Conservation (phyloP, 2,888 invertebrate species). For the Dasypolia templi region DNA sequence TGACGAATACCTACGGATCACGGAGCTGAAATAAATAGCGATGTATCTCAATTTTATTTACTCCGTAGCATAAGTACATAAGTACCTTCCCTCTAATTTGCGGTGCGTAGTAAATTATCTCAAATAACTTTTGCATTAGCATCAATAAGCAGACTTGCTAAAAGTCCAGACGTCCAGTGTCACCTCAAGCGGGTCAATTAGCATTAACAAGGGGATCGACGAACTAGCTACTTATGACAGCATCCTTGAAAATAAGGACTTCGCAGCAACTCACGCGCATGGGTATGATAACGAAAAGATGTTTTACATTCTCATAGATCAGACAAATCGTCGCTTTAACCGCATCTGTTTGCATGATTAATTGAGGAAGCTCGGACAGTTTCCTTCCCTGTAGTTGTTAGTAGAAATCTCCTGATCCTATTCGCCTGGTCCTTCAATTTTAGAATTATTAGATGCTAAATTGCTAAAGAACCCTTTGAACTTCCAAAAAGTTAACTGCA, state of each 20-base stretch:
- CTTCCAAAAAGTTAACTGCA: not conserved
- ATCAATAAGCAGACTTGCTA: conserved; percentile 65
- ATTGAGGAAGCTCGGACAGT: not conserved
- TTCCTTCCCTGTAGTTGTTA: not conserved
- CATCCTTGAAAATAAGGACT: conserved; percentile 39
- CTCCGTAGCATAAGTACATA: not conserved
- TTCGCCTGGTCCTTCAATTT: not conserved
- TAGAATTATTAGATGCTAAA: not conserved
- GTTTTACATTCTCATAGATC: conserved; percentile 20
- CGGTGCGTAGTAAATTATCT: conserved; percentile 61
- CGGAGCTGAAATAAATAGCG: not conserved
- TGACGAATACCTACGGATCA: not conserved
- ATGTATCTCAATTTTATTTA: not conserved
- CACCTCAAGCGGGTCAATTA: conserved; percentile 82
- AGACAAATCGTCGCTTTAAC: not conserved
- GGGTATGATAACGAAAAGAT: conserved; percentile 18
- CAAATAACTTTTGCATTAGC: conserved; percentile 71
- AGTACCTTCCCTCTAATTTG: not conserved
- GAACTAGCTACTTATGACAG: conserved; percentile 41
- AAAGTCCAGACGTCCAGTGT: conserved; percentile 60
- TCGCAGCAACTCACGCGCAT: conserved; percentile 27
- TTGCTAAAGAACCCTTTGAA: not conserved
- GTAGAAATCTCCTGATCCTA: not conserved
- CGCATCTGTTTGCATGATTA: not conserved
- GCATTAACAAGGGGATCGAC: conserved; percentile 70